Evolutionary conservation across 2,888 invertebrate species (phyloP).

Genomic region (Lepidochrysops patricia): DNA sequence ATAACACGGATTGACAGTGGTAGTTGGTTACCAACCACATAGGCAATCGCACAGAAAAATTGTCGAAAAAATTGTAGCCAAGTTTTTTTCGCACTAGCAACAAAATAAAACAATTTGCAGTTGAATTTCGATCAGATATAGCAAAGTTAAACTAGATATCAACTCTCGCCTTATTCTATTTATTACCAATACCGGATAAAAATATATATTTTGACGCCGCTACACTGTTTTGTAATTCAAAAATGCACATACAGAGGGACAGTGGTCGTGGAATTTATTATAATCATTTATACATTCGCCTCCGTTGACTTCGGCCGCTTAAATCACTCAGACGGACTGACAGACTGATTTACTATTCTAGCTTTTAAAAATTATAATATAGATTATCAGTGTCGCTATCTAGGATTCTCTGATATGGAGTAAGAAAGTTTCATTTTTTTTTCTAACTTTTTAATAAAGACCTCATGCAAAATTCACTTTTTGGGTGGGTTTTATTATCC

Average conservation of each 20-base stretch:
- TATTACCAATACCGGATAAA: neutral
- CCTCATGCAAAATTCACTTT: too few species aligned
- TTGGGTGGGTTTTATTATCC: neutral
- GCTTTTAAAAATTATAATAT: conserved; percentile 5
- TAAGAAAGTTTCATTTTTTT: neutral
- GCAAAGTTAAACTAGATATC: too few species aligned
- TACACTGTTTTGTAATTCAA: conserved; percentile 22
- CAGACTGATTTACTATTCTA: conserved; percentile 4
- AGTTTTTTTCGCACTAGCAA: too few species aligned
- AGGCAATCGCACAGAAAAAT: too few species aligned
- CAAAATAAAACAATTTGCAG: too few species aligned
- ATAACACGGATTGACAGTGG: too few species aligned
- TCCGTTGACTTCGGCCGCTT: conserved; percentile 6
- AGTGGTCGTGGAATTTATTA: conserved; percentile 28
- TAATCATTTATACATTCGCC: conserved; percentile 23
- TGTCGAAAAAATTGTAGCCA: too few species aligned
- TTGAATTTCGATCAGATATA: too few species aligned
- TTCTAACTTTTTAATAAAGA: too few species aligned
- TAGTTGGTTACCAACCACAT: too few species aligned
- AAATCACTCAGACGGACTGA: conserved; percentile 21
- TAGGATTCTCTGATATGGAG: neutral
- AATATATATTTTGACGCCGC: conserved; percentile 2
- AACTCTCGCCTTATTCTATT: neutral
- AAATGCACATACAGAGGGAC: conserved; percentile 18
- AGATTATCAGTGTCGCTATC: neutral